These are phyloP conservation scores for Tenthredo notha DNA, from an alignment of 2,888 invertebrate genomes.

Conservation along the genomic window DNA sequence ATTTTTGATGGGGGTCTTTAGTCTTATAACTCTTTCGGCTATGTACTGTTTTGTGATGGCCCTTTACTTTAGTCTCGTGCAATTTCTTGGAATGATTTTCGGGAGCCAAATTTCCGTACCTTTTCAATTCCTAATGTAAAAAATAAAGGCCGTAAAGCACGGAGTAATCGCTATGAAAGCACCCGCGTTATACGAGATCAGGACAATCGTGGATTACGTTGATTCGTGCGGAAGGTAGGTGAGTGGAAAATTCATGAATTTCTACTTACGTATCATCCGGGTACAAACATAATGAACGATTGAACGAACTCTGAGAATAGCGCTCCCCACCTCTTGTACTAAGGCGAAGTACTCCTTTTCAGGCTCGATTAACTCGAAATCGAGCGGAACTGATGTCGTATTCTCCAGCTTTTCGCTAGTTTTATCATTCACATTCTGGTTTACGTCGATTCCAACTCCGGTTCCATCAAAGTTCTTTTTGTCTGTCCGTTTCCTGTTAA, in stretches of 20 bases:
- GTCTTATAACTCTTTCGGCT: not conserved
- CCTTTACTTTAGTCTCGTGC: not conserved
- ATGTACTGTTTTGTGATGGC: not conserved
- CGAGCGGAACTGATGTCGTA: conserved; percentile 56
- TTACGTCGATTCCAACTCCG: not conserved
- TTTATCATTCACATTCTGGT: conserved; percentile 29
- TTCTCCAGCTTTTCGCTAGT: conserved; percentile 40
- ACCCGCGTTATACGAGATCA: not conserved
- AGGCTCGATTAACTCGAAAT: conserved; percentile 66
- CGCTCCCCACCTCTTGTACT: conserved; percentile 19
- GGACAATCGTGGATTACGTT: not conserved
- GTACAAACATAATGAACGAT: conserved; percentile 28
- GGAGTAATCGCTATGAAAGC: not conserved
- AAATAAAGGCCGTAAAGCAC: not conserved
- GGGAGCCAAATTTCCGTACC: not conserved
- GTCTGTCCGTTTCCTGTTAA: not conserved
- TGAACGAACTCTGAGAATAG: conserved; percentile 30
- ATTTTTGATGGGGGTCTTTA: not conserved
- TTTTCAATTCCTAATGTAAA: conserved; percentile 11
- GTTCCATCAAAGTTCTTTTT: not conserved
- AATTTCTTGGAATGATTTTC: not conserved
- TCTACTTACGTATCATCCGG: conserved; percentile 9
- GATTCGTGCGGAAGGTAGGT: not conserved
- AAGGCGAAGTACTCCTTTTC: conserved; percentile 68
- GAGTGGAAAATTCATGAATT: conserved; percentile 27